Percentiles rank a stretch among this genome's conserved stretches.
phyloP scores from a whole-genome alignment of 2,113 vertebrate genomes.

The Poecilia latipinna region DNA sequence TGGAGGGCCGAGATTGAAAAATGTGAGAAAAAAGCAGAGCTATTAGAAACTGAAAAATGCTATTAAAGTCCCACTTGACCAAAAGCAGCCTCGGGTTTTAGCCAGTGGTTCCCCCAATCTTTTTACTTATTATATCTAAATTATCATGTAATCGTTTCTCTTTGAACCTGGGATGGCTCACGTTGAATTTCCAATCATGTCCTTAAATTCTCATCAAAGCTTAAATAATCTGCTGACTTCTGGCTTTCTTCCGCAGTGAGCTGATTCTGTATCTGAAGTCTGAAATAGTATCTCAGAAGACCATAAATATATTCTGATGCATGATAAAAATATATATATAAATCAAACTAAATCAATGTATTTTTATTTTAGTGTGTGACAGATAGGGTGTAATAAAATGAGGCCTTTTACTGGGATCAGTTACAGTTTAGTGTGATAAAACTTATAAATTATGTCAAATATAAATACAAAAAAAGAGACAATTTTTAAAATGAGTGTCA shows the following conservation, averaged over 20 bases:
- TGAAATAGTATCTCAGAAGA: background rate
- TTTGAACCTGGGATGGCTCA: background rate
- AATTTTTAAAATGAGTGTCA: too few relatives aligned
- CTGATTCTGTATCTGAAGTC: background rate
- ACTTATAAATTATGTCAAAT: too few relatives aligned
- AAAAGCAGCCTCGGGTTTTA: background rate
- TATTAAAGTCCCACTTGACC: background rate
- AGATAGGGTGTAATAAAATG: background rate
- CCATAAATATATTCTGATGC: background rate
- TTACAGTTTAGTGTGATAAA: too few relatives aligned
- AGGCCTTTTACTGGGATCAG: too few relatives aligned
- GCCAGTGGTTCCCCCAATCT: background rate
- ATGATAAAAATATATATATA: background rate
- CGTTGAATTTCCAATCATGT: background rate
- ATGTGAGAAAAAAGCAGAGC: constrained; percentile 25
- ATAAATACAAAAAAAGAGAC: too few relatives aligned
- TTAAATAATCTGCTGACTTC: background rate
- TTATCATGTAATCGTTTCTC: background rate
- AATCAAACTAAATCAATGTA: background rate
- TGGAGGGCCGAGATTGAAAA: constrained; percentile 3
- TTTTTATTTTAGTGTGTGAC: background rate
- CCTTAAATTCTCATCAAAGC: background rate
- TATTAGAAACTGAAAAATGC: constrained; percentile 41
- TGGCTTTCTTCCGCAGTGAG: background rate
- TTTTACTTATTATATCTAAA: background rate